These are phyloP conservation scores for Macrosiphum euphorbiae DNA, from an alignment of 2,888 invertebrate genomes.

Conservation along the genomic window DNA sequence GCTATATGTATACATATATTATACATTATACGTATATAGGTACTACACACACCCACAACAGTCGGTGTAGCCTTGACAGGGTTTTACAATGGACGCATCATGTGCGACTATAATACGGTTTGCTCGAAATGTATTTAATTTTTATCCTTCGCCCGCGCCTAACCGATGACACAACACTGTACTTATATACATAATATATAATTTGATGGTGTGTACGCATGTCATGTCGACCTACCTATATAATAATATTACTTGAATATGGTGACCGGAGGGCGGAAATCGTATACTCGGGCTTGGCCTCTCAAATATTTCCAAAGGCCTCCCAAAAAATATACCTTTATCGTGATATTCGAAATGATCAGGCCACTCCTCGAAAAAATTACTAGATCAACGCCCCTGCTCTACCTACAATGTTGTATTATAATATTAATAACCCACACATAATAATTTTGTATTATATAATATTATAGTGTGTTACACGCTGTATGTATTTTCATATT, in stretches of 20 bases:
- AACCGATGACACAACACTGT: not conserved
- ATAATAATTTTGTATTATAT: not conserved
- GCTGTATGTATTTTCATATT: not conserved
- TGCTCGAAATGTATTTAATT: slow-evolving; percentile 1
- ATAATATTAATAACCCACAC: too few species aligned
- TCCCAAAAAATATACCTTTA: not conserved
- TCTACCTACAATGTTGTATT: not conserved
- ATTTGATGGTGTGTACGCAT: not conserved
- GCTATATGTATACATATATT: not conserved
- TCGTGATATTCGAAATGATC: not conserved
- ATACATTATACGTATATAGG: not conserved
- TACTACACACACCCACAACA: slow-evolving; percentile 7
- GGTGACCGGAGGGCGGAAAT: not conserved
- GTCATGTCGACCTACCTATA: not conserved
- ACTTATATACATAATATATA: not conserved
- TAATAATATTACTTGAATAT: not conserved
- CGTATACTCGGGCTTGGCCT: not conserved
- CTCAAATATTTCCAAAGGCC: not conserved
- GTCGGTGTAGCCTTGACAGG: slow-evolving; percentile 35
- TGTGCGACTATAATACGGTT: not conserved
- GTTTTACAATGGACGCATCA: slow-evolving; percentile 13
- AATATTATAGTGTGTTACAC: not conserved
- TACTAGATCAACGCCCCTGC: too few species aligned
- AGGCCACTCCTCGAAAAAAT: not conserved
- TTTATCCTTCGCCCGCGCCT: not conserved